Evolutionary conservation across 2,888 invertebrate genomes (phyloP), one percentile per base, ranked within the genome.

Genomic region (Trichacis sp.): DNA sequence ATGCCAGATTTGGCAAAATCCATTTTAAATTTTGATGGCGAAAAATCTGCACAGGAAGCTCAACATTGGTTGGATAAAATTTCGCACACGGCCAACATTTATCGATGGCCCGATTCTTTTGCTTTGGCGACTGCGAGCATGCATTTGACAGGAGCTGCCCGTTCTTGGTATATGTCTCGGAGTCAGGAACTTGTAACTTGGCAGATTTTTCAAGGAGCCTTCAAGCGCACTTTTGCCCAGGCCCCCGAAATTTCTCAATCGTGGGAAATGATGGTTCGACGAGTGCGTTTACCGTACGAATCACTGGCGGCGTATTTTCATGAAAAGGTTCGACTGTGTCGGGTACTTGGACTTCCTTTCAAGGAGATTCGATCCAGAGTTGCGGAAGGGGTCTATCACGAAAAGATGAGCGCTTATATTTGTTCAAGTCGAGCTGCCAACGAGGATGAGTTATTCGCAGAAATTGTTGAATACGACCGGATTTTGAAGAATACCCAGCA

Each of bases 291-390:
- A n/a, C n/a, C 19, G 45, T 15, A 57, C 56, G 62, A 62, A 56
- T 6, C 12, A 49, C 36, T 20, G 4, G 50, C 55, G 6, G 12
- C 46, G 0, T 52, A 56, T 36, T 56, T 50, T 20, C 54, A 62
- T 15, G 46, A 62, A 3, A 52, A 63, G 18, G 38, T 63, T 1
- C 6, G 49, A n/a, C 52, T 63, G 9, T 56, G 62, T 48, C 24
- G 48, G 14, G 29, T 50, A n/a, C n/a, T n/a, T n/a, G n/a, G n/a
- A n/a, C n/a, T n/a, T n/a, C n/a, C n/a, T n/a, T n/a, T n/a, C n/a
- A n/a, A n/a, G n/a, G n/a, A n/a, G n/a, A n/a, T n/a, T n/a, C n/a
- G n/a, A n/a, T n/a, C 5, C 14, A 33, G 51, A 52, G 8, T 42
- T 62, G 14, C 6, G 40, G 1, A 50, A 51, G 20, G 9, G n/a